Conservation (phyloP, 2,888 invertebrate genomes). For the Allolobophora icterica region DNA sequence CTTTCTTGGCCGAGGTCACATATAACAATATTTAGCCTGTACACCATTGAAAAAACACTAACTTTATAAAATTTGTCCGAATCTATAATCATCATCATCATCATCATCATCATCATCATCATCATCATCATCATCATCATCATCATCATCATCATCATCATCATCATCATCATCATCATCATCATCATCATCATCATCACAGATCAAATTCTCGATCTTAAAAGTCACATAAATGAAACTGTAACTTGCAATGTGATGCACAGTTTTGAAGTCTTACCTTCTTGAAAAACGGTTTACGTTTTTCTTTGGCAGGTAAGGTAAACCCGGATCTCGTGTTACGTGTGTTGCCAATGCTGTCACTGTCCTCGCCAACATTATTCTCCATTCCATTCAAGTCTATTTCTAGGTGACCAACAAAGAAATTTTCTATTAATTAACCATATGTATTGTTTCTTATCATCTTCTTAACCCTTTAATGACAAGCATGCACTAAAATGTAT, state of each 20-base stretch:
- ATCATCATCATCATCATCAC: no score
- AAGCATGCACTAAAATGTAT: no score
- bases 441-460: neutral
- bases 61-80: neutral
- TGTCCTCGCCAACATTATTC: conserved; percentile 80
- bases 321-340: conserved; percentile 63
- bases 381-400: conserved; percentile 66
- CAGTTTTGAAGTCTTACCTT: conserved; percentile 69
- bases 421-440: neutral
- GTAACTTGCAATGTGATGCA: neutral
- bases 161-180: neutral
- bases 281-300: conserved; percentile 97
- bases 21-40: neutral
- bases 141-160: neutral
- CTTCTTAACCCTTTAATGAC: no score
- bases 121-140: neutral
- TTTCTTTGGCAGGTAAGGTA: conserved; percentile 90
- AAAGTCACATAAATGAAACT: no score
- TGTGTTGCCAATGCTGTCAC: conserved; percentile 84
- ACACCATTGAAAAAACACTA: neutral
- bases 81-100: neutral
- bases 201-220: no score
- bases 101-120: neutral
- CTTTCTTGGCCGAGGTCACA: no score
- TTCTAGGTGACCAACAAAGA: conserved; percentile 40